Evolutionary conservation across 2,113 vertebrate species (phyloP), one percentile per base, ranked within the genome.

Genomic region (Sander vitreus): DNA sequence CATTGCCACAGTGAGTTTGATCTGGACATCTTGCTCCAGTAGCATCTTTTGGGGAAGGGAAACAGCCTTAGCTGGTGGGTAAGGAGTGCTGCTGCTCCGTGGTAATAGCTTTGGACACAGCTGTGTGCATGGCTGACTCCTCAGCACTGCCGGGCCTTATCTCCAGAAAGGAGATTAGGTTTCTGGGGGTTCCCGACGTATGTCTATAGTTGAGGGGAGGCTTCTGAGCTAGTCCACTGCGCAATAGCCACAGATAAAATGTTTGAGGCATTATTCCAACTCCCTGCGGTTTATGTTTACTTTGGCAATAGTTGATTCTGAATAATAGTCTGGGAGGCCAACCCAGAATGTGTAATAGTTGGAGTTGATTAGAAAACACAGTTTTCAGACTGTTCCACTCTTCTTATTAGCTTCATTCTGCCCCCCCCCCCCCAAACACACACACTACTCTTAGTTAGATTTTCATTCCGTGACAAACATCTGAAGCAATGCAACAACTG

Each of bases 41-140:
- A 85, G 45, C 82, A 80, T 85, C 65, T 67, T 71, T 48, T 63
- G 75, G 77, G 25, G 60, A 64, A 55, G 45, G 86, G 80, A 81
- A 80, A 74, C 78, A 72, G 63, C 62, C 64, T n/a, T 64, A 70
- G 84, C 76, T 79, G 85, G 79, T 84, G 84, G 67, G 82, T 65
- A 78, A 76, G 73, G 74, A 78, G 78, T 30, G 81, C 68, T 83
- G 33, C 74, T 84, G 78, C 90, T 90, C 60, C 60, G 63, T 78
- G 83, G 88, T 92, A 93, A 93, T 92, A 89, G 88, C 82, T 88
- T 92, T 83, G 88, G 91, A 92, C 89, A 90, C 90, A 87, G 88
- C 84, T 89, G 78, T 86, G 88, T 85, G 87, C 90, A 90, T 64
- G 89, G 85, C 85, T 90, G 89, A 88, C 88, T 91, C 88, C 84